These are phyloP conservation scores for Simalia tracyae DNA, from an alignment of 2,797 vertebrate species.

Conservation along the genomic window DNA sequence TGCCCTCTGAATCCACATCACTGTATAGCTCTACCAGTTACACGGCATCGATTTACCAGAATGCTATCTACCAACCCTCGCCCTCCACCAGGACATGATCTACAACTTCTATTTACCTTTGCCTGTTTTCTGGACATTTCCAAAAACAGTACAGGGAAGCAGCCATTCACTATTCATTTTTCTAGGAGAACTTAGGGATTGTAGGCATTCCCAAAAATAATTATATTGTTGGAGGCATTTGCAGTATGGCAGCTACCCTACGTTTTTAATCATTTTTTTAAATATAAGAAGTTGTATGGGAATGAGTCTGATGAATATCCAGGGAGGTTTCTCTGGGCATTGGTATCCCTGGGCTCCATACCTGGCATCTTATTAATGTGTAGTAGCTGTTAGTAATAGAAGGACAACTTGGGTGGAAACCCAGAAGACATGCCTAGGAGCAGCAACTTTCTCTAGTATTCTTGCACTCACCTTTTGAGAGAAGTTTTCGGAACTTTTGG, in stretches of 20 bases:
- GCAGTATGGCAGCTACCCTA: background rate
- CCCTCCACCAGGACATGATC: background rate
- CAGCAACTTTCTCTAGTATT: background rate
- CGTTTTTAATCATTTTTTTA: background rate
- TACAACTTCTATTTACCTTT: background rate
- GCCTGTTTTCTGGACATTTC: background rate
- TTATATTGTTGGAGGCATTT: background rate
- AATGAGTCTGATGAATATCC: background rate
- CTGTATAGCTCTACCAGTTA: background rate
- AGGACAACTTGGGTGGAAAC: background rate
- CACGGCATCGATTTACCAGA: background rate
- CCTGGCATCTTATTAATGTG: background rate
- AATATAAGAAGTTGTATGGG: background rate
- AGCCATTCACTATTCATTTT: background rate
- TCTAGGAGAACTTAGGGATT: background rate
- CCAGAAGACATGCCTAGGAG: background rate
- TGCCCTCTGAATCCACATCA: background rate
- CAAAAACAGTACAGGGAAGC: background rate
- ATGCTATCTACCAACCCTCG: background rate
- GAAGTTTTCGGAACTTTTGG: constrained; percentile 94
- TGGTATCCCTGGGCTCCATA: background rate
- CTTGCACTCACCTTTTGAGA: constrained; percentile 89
- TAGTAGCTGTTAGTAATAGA: background rate
- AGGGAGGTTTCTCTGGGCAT: background rate
- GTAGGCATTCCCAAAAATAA: background rate